phyloP scores from a whole-genome alignment of 2,888 invertebrate species.

The Caenorhabditis parvicauda region DNA sequence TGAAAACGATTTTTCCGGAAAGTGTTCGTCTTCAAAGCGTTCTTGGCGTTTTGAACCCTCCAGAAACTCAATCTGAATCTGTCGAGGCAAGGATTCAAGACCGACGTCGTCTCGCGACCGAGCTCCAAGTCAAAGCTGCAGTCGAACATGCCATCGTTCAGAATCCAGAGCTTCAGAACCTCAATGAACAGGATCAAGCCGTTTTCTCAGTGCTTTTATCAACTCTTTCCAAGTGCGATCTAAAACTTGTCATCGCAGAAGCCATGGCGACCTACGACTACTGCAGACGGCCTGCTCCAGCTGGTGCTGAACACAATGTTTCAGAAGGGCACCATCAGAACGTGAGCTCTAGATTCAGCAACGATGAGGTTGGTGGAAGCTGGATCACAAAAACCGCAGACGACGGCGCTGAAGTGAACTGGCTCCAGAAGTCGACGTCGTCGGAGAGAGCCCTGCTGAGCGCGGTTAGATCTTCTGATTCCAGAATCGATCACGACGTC shows the following conservation, averaged over 20 bases:
- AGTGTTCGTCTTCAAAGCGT: conserved; percentile 7
- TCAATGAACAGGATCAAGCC: conserved; percentile 10
- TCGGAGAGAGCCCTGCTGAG: background rate
- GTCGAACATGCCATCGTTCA: conserved; percentile 6
- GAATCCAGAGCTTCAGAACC: conserved; percentile 10
- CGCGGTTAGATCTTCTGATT: background rate
- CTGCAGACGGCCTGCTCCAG: conserved; percentile 21
- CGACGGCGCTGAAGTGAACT: background rate
- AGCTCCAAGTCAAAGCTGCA: conserved; percentile 9
- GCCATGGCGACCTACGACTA: conserved; percentile 28
- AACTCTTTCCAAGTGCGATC: conserved; percentile 25
- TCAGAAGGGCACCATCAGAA: too few species aligned
- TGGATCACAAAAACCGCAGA: conserved; percentile 5
- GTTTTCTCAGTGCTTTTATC: conserved; percentile 18
- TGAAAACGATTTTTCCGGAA: conserved; percentile 8
- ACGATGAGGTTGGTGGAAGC: conserved; percentile 8
- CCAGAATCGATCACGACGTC: background rate
- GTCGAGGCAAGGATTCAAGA: conserved; percentile 7
- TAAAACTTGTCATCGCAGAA: too few species aligned
- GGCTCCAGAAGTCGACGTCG: background rate
- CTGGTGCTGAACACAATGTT: too few species aligned
- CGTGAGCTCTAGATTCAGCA: conserved; percentile 2
- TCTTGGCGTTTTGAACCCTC: conserved; percentile 17
- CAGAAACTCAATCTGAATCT: conserved; percentile 4
- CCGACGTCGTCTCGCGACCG: conserved; percentile 2